These are phyloP conservation scores for Anguilla megastoma DNA, from an alignment of 2,797 vertebrate genomes.

Conservation along the genomic window DNA sequence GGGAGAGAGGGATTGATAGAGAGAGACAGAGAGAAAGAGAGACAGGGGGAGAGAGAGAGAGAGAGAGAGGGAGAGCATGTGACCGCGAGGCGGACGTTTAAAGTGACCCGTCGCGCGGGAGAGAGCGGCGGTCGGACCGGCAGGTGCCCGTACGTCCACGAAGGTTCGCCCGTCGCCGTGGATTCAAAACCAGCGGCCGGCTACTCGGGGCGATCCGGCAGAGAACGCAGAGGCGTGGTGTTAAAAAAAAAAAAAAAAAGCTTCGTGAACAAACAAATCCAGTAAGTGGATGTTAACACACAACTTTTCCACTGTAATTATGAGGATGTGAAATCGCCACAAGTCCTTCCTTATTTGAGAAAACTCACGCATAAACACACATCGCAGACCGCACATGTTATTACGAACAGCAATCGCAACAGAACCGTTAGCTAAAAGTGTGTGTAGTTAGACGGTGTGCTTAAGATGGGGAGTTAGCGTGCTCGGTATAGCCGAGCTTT, in stretches of 20 bases:
- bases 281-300: background rate
- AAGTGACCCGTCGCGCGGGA: background rate
- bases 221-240: background rate
- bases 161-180: no score
- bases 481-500: background rate
- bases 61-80: conserved; percentile 42
- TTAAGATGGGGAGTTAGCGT: background rate
- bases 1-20: conserved; percentile 46
- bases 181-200: background rate
- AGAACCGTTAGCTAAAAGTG: background rate
- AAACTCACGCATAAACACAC: background rate
- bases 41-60: no score
- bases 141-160: background rate
- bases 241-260: no score
- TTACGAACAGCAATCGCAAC: background rate
- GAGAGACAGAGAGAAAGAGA: no score
- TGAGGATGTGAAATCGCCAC: background rate
- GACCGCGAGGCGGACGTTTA: background rate
- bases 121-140: background rate
- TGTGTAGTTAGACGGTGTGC: background rate
- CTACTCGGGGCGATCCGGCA: background rate
- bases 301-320: background rate
- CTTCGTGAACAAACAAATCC: background rate
- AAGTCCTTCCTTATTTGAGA: background rate
- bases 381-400: background rate